These are phyloP conservation scores for Pachymerium ferrugineum DNA, from an alignment of 2,888 invertebrate genomes.

Conservation along the genomic window DNA sequence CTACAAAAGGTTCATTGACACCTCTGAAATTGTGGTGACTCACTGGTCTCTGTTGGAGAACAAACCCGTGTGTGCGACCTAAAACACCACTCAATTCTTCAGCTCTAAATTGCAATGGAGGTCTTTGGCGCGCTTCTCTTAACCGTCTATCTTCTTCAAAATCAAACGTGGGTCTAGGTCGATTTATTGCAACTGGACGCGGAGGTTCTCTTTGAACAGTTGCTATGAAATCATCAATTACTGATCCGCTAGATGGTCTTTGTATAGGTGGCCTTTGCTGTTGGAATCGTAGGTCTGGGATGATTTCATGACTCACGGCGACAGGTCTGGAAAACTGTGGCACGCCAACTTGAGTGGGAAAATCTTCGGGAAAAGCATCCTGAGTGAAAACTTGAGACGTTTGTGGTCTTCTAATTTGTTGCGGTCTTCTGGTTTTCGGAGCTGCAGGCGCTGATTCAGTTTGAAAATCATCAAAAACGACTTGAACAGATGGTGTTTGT, in stretches of 20 bases:
- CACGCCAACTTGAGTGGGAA: not conserved
- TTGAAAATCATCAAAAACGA: not conserved
- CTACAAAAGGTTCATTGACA: slow-evolving; percentile 6
- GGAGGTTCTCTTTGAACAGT: not conserved
- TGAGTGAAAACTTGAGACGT: not conserved
- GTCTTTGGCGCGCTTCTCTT: not conserved
- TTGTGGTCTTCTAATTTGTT: not conserved
- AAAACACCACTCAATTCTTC: not conserved
- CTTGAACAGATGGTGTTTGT: not conserved
- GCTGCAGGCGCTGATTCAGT: not conserved
- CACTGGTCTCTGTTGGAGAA: not conserved
- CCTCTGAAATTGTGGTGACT: not conserved
- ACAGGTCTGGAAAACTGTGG: not conserved
- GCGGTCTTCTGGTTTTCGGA: not conserved
- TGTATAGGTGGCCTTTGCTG: no score
- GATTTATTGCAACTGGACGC: not conserved
- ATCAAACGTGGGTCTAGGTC: not conserved
- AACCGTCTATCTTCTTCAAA: not conserved
- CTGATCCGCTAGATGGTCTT: not conserved
- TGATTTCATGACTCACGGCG: not conserved
- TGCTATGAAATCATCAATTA: slow-evolving; percentile 31
- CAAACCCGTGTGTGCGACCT: slow-evolving; percentile 27
- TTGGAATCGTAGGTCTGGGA: no score
- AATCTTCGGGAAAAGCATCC: not conserved
- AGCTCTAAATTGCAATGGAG: not conserved